Base-by-base conservation (phyloP, 2,888 invertebrate species). In the Pandemis heparana region DNA sequence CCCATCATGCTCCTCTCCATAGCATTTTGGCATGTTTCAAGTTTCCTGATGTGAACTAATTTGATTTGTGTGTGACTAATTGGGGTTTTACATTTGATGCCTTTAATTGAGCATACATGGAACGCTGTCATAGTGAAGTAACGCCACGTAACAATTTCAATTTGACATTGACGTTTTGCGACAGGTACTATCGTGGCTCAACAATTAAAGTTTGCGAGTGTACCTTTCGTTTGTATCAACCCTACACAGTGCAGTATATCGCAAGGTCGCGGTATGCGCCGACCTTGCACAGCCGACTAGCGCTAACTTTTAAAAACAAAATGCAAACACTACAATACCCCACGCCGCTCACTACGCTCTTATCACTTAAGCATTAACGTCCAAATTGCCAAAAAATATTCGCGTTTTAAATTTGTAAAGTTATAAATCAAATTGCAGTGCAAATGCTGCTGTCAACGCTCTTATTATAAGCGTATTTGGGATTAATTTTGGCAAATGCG, bases 211-310 rank as follows among this genome's bases (percentile, higher is more conserved):
- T 32, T 2, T 2, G 23, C 23, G 23, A 32, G 23, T 32, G 23
- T n/a, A 32, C 23, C 23, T 32, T 53, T 53, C 23, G 14, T 5
- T 16, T 4, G 23, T 48, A 60, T 5, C 65, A 74, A 18, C 74
- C 74, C 74, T 74, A 65, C 8, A 16, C 41, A 65, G 65, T 69
- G 70, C 74, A 70, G 74, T 61, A 53, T 46, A 46, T 64, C 70
- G 69, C 64, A 53, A 74, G 74, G 74, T 70, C 74, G 53, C 74
- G 10, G 66, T 56, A 18, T 41, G 68, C 73, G 63, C 59, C 63
- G 72, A 74, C 74, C 74, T 74, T 74, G 65, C 70, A 69, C 70
- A 43, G 74, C 70, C 60, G 39, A 63, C 72, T 12, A 48, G 18
- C 56, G 66, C 41, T 48, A 23, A 61, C 72, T 62, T 71, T 65